Evolutionary conservation across 2,113 vertebrate genomes (phyloP).

Genomic region (Ctenomys sociabilis): DNA sequence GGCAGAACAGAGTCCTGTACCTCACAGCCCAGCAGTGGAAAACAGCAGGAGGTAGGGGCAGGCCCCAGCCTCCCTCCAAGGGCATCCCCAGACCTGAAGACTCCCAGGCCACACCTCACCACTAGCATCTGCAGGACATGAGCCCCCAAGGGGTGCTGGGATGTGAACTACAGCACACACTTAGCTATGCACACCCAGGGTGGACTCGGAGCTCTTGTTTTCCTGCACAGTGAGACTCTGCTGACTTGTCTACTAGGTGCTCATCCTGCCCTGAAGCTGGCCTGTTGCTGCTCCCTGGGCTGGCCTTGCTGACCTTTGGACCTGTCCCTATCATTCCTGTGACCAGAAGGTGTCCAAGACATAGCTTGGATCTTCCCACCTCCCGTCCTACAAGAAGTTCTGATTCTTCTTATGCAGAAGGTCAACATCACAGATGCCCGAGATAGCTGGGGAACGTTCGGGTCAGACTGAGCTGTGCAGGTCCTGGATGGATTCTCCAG

Average conservation of each 20-base stretch:
- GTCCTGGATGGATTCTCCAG: background rate
- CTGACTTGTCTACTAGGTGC: fast-evolving
- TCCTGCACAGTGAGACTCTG: fast-evolving
- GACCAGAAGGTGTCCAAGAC: background rate
- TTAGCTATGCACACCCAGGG: fast-evolving
- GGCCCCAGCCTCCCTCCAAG: background rate
- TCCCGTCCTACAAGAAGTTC: fast-evolving
- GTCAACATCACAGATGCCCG: fast-evolving
- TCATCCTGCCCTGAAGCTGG: background rate
- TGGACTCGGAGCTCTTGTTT: fast-evolving
- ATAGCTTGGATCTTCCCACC: background rate
- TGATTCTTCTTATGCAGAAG: background rate
- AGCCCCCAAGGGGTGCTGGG: background rate
- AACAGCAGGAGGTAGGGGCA: background rate
- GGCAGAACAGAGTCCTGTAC: background rate
- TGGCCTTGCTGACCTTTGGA: fast-evolving
- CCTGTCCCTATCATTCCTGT: fast-evolving
- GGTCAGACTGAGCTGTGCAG: fast-evolving
- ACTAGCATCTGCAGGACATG: background rate
- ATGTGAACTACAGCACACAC: too few relatives aligned
- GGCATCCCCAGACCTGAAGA: background rate
- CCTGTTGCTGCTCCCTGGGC: background rate
- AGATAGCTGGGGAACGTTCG: fast-evolving
- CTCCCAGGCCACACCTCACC: too few relatives aligned
- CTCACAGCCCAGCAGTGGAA: background rate